Base-by-base conservation (phyloP, 2,113 vertebrate species). In the Chrysochloris asiatica region DNA sequence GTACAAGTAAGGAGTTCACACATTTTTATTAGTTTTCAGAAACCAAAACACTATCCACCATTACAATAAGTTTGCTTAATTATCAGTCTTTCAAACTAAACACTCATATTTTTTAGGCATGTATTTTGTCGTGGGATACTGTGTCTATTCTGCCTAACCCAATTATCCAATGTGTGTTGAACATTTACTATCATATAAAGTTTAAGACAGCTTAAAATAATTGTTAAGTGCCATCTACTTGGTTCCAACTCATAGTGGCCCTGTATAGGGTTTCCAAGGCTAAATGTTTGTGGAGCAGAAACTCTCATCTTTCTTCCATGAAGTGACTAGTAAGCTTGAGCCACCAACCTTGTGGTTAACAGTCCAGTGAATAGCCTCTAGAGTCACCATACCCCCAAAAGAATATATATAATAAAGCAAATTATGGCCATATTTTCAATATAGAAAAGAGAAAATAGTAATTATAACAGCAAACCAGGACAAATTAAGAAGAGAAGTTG, bases 111-210 rank as follows among this genome's bases (percentile, higher is more conserved):
- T 78, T 78, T 89, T 30, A 45, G 30, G 33, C 87, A 86, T 69
- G 12, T 30, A 67, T 24, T 84, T 41, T 79, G 28, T 56, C 61
- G 71, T 43, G 4, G 13, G 83, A 33, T 83, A 38, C 22, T 81
- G 21, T 3, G 4, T 43, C 4, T 17, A 83, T 7, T 47, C 38
- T 87, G 43, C 8, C 22, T 81, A 67, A 63, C 38, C 88, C 63
- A 89, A 24, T 80, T 45, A 88, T 67, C 17, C 90, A 86, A 78
- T 88, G 88, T 73, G 77, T 50, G 79, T 30, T 77, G 54, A 86
- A 6, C 6, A 83, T 7, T 89, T 90, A 47, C n/a, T 10, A 77
- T 0, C 4, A 56, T 82, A 8, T 92, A 90, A 82, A 24, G 63
- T 54, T 89, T 67, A 48, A 93, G 17, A 69, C 59, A 28, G 16